Percentiles rank a stretch among this genome's conserved stretches.
Evolutionary conservation across 2,113 vertebrate species (phyloP).

Genomic region (Clarias gariepinus): DNA sequence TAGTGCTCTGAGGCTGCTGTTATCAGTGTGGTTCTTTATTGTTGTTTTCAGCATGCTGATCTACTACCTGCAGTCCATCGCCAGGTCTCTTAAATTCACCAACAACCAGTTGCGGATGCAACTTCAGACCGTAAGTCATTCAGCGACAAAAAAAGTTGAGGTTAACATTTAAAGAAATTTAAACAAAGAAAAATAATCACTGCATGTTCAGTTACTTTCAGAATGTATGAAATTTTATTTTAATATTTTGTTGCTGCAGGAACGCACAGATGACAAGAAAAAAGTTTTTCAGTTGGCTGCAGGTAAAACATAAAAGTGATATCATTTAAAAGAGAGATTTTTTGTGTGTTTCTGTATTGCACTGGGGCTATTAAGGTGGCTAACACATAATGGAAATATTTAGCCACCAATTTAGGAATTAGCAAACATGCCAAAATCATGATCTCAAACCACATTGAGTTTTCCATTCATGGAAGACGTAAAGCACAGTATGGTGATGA

Average conservation of each 20-base stretch:
- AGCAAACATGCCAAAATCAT: not conserved
- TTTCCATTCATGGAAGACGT: not conserved
- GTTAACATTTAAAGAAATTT: not conserved
- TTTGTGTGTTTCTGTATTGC: not conserved
- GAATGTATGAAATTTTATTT: not conserved
- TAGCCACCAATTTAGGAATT: too few species aligned
- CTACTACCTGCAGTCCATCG: slow-evolving; percentile 97
- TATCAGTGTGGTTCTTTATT: slow-evolving; percentile 14
- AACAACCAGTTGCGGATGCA: slow-evolving; percentile 94
- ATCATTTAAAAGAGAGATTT: not conserved
- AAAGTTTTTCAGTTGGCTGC: slow-evolving; percentile 89
- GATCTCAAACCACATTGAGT: not conserved
- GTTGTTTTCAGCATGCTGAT: slow-evolving; percentile 88
- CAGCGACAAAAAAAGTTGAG: not conserved
- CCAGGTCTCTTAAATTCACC: slow-evolving; percentile 92
- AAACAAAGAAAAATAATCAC: not conserved
- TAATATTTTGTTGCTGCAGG: slow-evolving; percentile 71
- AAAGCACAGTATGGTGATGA: too few species aligned
- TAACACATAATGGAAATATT: not conserved
- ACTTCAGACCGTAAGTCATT: slow-evolving; percentile 86
- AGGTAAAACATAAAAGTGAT: slow-evolving; percentile 68
- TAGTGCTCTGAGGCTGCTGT: not conserved
- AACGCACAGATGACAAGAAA: slow-evolving; percentile 92
- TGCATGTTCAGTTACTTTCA: not conserved
- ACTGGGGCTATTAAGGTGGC: not conserved